Evolutionary conservation across 2,113 vertebrate species (phyloP), one percentile per base, ranked within the genome.

Genomic region (Morone saxatilis): DNA sequence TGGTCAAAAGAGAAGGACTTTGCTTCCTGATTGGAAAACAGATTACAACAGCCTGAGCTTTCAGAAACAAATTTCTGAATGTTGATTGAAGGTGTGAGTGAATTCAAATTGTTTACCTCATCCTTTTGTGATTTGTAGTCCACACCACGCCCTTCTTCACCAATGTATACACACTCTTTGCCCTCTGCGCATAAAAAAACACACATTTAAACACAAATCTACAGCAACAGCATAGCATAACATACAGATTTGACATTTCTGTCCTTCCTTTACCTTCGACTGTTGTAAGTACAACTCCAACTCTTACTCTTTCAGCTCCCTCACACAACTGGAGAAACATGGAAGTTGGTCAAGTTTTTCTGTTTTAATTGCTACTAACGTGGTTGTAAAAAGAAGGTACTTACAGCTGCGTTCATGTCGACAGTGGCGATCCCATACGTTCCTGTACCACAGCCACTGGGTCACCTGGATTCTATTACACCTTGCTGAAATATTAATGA

Each of bases 401-500:
- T 93, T 87, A 95, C 94, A 72, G 69, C 51, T 81, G 70, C 47
- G 5, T 80, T 78, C 71, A 89, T 92, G 81, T 79, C 71, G 50
- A 65, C 62, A 66, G 76, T 47, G 20, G 72, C 69, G 74, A 66
- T 87, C 36, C 47, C 19, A 14, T 60, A 41, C 4, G 45, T 16
- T 16, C 65, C 71, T 76, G 69, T 45, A 38, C n/a, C 20, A 16
- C 13, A 62, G 75, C n/a, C 40, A 51, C 51, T 14, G 9, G 14
- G 13, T 61, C 73, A 80, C 54, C 59, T 77, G 85, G 90, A 59
- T 90, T 88, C 63, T 20, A 81, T 94, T 91, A 86, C 92, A 83
- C 14, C 11, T 43, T 0, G 1, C 60, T 95, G 40, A 91, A 94
- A 87, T 89, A 95, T 93, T 92, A 61, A 95, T 80, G 75, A 83